These are phyloP conservation scores for Diglossa cyanea DNA, from an alignment of 2,797 vertebrate species.

Conservation along the genomic window DNA sequence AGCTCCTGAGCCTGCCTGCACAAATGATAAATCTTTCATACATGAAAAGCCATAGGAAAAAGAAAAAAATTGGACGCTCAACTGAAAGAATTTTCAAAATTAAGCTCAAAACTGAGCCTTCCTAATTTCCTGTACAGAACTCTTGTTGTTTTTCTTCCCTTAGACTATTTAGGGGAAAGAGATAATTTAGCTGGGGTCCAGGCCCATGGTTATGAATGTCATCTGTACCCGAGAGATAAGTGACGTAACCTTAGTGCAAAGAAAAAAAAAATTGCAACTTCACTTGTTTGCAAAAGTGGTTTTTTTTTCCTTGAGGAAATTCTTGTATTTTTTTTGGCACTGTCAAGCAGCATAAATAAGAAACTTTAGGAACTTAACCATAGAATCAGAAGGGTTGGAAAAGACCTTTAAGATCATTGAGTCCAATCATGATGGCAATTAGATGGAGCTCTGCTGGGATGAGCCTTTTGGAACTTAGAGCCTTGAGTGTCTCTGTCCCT, in stretches of 20 bases:
- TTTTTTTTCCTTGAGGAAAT: not conserved
- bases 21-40: not conserved
- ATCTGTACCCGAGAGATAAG: slow-evolving; percentile 58
- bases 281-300: not conserved
- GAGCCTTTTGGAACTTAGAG: not conserved
- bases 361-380: not conserved
- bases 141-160: not conserved
- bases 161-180: not conserved
- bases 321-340: not conserved
- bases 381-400: not conserved
- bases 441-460: not conserved
- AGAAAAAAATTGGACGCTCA: not conserved
- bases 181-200: not conserved
- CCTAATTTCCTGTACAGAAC: not conserved
- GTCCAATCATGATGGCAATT: not conserved
- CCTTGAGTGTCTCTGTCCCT: not conserved
- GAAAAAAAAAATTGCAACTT: not conserved
- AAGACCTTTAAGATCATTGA: not conserved
- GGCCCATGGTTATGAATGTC: not conserved
- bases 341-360: not conserved
- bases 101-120: not conserved
- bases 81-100: not conserved
- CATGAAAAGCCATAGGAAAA: not conserved
- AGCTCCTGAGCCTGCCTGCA: not conserved
- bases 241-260: not conserved